Conservation (phyloP, 1,140 invertebrate genomes). For the Mycetomoellerius zeteki region DNA sequence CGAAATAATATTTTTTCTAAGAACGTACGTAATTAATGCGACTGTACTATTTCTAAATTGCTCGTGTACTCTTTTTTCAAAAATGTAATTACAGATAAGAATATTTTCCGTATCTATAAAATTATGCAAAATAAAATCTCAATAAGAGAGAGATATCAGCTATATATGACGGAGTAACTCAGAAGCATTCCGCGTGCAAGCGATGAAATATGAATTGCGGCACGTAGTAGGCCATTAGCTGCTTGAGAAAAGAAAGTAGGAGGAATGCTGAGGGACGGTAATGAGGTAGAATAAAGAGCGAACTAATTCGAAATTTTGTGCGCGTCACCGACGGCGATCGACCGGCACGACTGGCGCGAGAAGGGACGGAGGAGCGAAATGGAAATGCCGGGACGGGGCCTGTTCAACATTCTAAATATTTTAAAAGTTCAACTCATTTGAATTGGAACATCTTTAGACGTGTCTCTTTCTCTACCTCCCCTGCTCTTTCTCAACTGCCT, state of each 20-base stretch:
- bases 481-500: conserved; percentile 30
- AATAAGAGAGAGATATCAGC: neutral
- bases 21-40: neutral
- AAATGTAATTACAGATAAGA: neutral
- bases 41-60: neutral
- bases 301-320: conserved; percentile 73
- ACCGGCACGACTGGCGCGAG: conserved; percentile 29
- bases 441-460: conserved; percentile 78
- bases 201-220: conserved; percentile 62
- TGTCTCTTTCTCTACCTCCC: conserved; percentile 35
- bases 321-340: conserved; percentile 61
- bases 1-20: neutral
- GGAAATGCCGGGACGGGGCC: conserved; percentile 35
- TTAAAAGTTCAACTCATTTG: conserved; percentile 81
- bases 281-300: conserved; percentile 69
- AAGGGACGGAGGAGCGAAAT: conserved; percentile 32
- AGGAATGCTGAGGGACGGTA: conserved; percentile 61
- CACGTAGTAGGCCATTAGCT: conserved; percentile 60
- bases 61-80: neutral
- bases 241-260: conserved; percentile 61
- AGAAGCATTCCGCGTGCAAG: conserved; percentile 36
- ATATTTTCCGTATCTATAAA: neutral
- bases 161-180: neutral
- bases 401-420: conserved; percentile 78
- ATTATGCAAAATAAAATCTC: conserved; percentile 14